Evolutionary conservation across 2,797 vertebrate species (phyloP), one percentile per base, ranked within the genome.

Genomic region (Tokudaia tokunoshimensis): DNA sequence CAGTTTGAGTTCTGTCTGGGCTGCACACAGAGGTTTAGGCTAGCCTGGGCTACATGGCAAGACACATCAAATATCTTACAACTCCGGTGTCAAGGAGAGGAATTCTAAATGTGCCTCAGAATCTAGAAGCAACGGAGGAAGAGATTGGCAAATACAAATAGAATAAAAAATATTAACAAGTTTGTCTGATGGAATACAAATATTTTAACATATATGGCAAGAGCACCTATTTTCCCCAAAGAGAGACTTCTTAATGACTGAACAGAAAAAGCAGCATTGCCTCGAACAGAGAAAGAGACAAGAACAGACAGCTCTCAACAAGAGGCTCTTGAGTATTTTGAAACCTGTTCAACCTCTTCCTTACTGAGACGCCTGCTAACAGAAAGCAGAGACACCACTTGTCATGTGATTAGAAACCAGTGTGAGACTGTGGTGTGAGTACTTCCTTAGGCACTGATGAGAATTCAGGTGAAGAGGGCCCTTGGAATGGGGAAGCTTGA

Each of bases 361-460:
- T 81, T 65, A 84, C 5, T 70, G 65, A 83, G 59, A 96, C 41
- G 81, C 75, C 55, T 13, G 7, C 26, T 84, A 78, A 61, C 84
- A 83, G 83, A 87, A 96, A 87, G 84, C 85, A 75, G 59, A 84
- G 63, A 82, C 24, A 47, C 34, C 2, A 3, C 91, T 95, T 91
- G 41, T 94, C 78, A 6, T 70, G 74, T 89, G 79, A n/a, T 31
- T 59, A 41, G 55, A 75, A 88, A 90, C 20, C 47, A 61, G 20
- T 34, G 50, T 37, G 41, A 91, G 2, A 6, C 44, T 70, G 12
- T 34, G n/a, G 52, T 70, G 24, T 6, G 19, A 17, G 29, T 12
- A 10, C 14, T 70, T 22, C 70, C 29, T 50, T 10, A 24, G 1
- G 4, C 4, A 10, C 11, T 20, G 20, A 22, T n/a, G 55, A 92